These are phyloP conservation scores for Helostoma temminkii DNA, from an alignment of 2,797 vertebrate species.

Conservation along the genomic window DNA sequence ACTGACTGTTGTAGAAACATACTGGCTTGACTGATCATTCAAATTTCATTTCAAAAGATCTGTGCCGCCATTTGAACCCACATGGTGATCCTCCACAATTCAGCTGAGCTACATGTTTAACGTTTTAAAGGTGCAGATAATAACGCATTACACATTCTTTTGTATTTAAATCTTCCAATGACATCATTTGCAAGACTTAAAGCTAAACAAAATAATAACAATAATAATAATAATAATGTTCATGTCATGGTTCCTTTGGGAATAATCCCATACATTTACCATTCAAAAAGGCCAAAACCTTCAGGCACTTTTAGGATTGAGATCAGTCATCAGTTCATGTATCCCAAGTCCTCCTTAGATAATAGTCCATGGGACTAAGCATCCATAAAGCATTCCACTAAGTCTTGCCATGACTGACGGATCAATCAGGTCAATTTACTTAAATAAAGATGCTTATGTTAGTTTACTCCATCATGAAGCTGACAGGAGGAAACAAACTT, in stretches of 20 bases:
- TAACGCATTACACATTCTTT: conserved; percentile 61
- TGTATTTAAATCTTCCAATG: conserved; percentile 60
- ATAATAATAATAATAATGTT: conserved; percentile 46
- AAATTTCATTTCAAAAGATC: conserved; percentile 12
- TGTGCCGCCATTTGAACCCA: conserved; percentile 9
- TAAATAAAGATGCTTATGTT: conserved; percentile 60
- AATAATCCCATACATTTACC: conserved; percentile 72
- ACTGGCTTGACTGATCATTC: conserved; percentile 50
- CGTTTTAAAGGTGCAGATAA: conserved; percentile 74
- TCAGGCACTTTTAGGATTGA: conserved; percentile 87
- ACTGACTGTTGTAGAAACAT: conserved; percentile 28
- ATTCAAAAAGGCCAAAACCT: conserved; percentile 78
- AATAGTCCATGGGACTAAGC: conserved; percentile 88
- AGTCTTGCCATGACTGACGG: conserved; percentile 59
- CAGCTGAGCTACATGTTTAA: conserved; percentile 57
- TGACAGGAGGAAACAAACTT: conserved; percentile 46
- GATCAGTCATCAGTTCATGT: conserved; percentile 68
- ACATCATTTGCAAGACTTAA: conserved; percentile 71
- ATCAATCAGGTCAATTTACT: conserved; percentile 55
- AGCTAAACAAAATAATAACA: conserved; percentile 55
- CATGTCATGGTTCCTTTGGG: conserved; percentile 68
- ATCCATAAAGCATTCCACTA: conserved; percentile 59
- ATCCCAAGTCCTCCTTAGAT: conserved; percentile 65
- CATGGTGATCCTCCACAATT: conserved; percentile 26
- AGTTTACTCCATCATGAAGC: conserved; percentile 23